Conservation (phyloP, 2,888 invertebrate genomes). For the Steromphala cineraria region DNA sequence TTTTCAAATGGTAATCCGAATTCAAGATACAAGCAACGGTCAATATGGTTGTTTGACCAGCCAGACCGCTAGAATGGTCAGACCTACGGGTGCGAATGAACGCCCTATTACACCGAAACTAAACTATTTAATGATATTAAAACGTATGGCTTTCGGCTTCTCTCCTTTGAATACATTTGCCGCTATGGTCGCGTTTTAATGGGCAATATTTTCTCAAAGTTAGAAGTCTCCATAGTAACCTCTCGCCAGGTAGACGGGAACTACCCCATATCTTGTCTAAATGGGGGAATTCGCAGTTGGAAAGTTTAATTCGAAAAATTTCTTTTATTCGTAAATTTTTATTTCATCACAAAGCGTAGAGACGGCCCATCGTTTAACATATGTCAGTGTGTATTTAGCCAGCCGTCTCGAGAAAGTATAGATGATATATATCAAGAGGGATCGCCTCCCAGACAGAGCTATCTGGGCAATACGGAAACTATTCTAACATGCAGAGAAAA, state of each 20-base stretch:
- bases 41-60: not conserved
- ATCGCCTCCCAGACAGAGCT: not conserved
- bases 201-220: not conserved
- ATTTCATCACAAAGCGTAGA: not conserved
- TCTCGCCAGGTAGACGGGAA: not conserved
- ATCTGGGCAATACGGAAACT: not conserved
- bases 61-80: not conserved
- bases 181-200: not conserved
- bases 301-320: not conserved
- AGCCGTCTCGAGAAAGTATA: not conserved
- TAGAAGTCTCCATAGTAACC: not conserved
- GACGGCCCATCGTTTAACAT: not conserved
- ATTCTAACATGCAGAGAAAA: not conserved
- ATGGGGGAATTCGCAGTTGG: conserved; percentile 2
- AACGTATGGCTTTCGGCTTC: not conserved
- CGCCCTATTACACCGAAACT: not conserved
- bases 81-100: not conserved
- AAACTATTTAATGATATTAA: conserved; percentile 5
- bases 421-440: not conserved
- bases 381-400: not conserved
- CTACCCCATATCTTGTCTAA: not conserved
- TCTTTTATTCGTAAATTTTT: not conserved
- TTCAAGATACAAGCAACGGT: not conserved
- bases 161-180: not conserved
- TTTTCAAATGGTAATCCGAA: not conserved